These are phyloP conservation scores for Todiramphus chloris DNA, from an alignment of 2,113 vertebrate genomes.

Conservation along the genomic window DNA sequence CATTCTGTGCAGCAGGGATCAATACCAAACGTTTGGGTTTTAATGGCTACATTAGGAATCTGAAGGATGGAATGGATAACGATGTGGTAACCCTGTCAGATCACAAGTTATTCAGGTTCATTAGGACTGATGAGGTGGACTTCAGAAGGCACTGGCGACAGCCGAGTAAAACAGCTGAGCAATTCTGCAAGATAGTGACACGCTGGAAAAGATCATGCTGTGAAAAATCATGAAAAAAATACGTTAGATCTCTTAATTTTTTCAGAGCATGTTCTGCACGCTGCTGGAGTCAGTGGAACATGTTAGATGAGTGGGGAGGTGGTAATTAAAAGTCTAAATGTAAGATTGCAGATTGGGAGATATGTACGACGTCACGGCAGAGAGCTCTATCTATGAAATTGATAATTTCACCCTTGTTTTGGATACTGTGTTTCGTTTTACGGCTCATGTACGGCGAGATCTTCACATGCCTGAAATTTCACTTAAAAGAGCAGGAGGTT, in stretches of 20 bases:
- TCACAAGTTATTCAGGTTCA: conserved; percentile 15
- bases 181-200: neutral
- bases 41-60: neutral
- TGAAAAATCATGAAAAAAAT: neutral
- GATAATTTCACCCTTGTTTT: neutral
- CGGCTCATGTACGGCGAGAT: neutral
- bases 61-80: neutral
- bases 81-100: neutral
- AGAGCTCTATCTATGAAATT: neutral
- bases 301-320: neutral
- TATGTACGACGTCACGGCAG: neutral
- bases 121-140: neutral
- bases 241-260: neutral
- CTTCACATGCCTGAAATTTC: neutral
- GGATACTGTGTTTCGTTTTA: neutral
- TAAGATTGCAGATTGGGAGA: neutral
- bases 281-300: neutral
- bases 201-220: neutral
- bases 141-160: neutral
- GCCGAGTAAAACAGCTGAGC: conserved; percentile 30
- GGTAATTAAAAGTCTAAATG: neutral
- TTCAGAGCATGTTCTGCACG: neutral
- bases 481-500: neutral
- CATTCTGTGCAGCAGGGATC: neutral
- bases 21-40: neutral